Conservation (phyloP, 1,140 invertebrate species). For the Aphaenogaster rudis region DNA sequence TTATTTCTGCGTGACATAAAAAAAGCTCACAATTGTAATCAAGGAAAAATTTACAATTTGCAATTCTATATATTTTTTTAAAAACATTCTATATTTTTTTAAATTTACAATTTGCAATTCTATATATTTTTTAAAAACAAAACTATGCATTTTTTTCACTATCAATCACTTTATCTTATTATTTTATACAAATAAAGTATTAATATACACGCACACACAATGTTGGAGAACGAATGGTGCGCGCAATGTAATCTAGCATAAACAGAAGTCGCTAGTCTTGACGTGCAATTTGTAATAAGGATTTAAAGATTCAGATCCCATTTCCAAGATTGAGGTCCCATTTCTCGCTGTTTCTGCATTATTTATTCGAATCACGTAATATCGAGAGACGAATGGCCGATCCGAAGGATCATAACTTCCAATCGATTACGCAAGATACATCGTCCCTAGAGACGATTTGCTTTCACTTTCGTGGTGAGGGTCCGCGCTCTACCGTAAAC, state of each 20-base stretch:
- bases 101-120: too few species aligned
- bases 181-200: too few species aligned
- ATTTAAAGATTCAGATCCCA: not conserved
- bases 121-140: too few species aligned
- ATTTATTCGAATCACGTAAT: conserved; percentile 7
- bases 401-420: conserved; percentile 6
- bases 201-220: too few species aligned
- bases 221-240: not conserved
- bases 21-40: too few species aligned
- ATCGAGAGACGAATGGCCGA: not conserved
- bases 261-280: not conserved
- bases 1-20: too few species aligned
- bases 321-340: not conserved
- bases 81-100: too few species aligned
- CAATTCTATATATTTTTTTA: too few species aligned
- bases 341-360: not conserved
- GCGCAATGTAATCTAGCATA: not conserved
- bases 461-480: conserved; percentile 38
- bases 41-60: too few species aligned
- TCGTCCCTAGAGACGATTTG: conserved; percentile 22
- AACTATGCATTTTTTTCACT: too few species aligned
- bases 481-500: conserved; percentile 15
- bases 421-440: conserved; percentile 35
- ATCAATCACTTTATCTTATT: too few species aligned
- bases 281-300: not conserved